Base-by-base conservation (phyloP, 2,888 invertebrate genomes). In the Boloria euphrosyne region DNA sequence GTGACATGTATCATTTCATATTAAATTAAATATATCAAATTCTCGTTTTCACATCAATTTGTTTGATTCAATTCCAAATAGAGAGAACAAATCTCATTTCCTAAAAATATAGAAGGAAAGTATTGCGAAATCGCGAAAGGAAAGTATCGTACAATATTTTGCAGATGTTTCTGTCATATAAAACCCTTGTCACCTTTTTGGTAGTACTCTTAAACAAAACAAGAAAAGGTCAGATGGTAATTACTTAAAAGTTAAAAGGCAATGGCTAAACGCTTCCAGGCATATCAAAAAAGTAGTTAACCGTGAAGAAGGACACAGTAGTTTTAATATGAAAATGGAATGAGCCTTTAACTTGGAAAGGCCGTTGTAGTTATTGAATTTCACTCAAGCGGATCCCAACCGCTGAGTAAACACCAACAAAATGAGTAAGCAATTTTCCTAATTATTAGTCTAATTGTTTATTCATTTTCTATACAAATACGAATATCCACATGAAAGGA, bases 381-480 rank as follows among this genome's bases (percentile, higher is more conserved):
- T 52, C 60, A 67, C 17, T 66, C 53, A 18, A 60, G 60, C 62
- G 67, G 55, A 62, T 27, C 58, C 46, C 38, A 47, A 13, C 47
- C 47, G 52, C 54, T 58, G 57, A 62, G 59, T 53, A 60, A 70
- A 70, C 67, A 70, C 50, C 43, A 60, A 65, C 62, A 46, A 47
- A 55, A 62, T 52, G 46, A 43, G 22, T 63, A 47, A 60, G 62
- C 65, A 62, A 67, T 65, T 60, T 51, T 13, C 47, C 57, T 57
- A 66, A 69, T 66, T 60, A 62, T 65, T 49, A 68, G 54, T 18
- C 13, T 38, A 65, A 68, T 63, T 66, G 55, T 38, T 62, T 55
- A 66, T 66, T 66, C 62, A 43, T 62, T 68, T 49, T 49, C 52
- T 52, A n/a, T 38, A 57, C 47, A 65, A 65, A 61, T 52, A 47